Evolutionary conservation across 2,797 vertebrate species (phyloP), one percentile per base, ranked within the genome.

Genomic region (Distichodus sexfasciatus): DNA sequence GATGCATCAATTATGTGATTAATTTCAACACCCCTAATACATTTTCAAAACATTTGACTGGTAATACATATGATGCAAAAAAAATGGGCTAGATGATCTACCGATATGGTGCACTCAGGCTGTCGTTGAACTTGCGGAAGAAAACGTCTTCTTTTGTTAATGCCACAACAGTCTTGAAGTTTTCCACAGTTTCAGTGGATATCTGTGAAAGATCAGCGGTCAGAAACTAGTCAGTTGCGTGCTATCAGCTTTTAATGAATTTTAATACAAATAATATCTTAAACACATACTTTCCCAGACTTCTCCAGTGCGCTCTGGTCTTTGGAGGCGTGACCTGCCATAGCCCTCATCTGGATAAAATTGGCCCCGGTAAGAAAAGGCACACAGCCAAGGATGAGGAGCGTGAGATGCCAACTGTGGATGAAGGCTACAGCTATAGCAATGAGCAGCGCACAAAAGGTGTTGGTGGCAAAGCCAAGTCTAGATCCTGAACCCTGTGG

Each of bases 271-370:
- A 14, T n/a, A 15, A 58, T n/a, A 10, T 21, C 36, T 8, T 6
- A 23, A 8, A 38, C 8, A 10, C 67, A 17, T 86, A 91, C 86
- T 85, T 85, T 90, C 83, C 83, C 86, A 82, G 88, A 83, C 60
- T 87, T 84, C 80, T 90, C 86, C 81, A 90, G 85, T 65, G 83
- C 84, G 79, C 84, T 90, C 84, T 88, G 80, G 81, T 89, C 89
- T 85, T 90, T 87, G 75, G 84, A 85, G 31, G 84, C 79, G 55
- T 84, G 87, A 80, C 92, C 88, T 78, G 79, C 59, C 75, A 80
- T 77, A 61, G 90, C 87, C 71, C 69, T 86, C 75, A 82, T 75
- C 72, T 81, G 83, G 71, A 90, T 85, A 33, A 82, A 62, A 51
- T 86, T 87, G 81, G 88, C 78, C 80, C 75, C 86, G 61, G 85